A percentile compares a stretch with the other conserved stretches of the same genome.
phyloP scores from a whole-genome alignment of 2,113 vertebrate genomes.

The Lipophrys pholis region DNA sequence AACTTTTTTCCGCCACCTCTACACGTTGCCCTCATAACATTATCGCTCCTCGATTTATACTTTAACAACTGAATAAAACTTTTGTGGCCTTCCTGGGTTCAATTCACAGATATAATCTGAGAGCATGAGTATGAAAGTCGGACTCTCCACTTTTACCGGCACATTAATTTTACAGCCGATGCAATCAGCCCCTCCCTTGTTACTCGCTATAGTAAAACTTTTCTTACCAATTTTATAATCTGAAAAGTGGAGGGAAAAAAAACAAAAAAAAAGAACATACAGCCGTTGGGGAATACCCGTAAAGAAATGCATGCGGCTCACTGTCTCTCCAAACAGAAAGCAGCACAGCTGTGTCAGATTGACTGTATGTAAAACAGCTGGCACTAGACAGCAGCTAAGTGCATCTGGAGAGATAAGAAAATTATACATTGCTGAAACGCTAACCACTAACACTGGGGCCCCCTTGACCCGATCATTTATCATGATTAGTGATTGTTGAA shows the following conservation, averaged over 20 bases:
- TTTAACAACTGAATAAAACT: slow-evolving; percentile 22
- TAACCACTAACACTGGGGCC: not conserved
- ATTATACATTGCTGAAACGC: slow-evolving; percentile 21
- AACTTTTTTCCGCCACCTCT: not conserved
- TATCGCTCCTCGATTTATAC: slow-evolving; percentile 22
- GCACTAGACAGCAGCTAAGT: slow-evolving; percentile 37
- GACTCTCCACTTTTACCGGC: slow-evolving; percentile 41
- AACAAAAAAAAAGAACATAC: slow-evolving; percentile 48
- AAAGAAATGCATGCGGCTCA: slow-evolving; percentile 54
- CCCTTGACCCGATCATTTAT: slow-evolving; percentile 4
- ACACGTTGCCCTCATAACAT: not conserved
- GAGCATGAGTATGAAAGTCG: slow-evolving; percentile 49
- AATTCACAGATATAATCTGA: slow-evolving; percentile 40
- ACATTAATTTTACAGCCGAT: slow-evolving; percentile 53
- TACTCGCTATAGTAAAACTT: slow-evolving; percentile 32
- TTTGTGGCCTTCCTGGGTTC: slow-evolving; percentile 17
- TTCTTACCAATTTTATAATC: slow-evolving; percentile 54
- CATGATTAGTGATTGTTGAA: slow-evolving; percentile 17
- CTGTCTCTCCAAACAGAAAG: slow-evolving; percentile 45
- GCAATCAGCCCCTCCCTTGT: slow-evolving; percentile 33
- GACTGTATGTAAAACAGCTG: slow-evolving; percentile 64
- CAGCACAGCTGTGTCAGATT: slow-evolving; percentile 64
- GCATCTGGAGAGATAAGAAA: slow-evolving; percentile 47
- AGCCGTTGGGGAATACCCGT: slow-evolving; percentile 26
- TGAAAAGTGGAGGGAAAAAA: no score